Evolutionary conservation across 2,797 vertebrate genomes (phyloP).

Genomic region (Botia almorhae): DNA sequence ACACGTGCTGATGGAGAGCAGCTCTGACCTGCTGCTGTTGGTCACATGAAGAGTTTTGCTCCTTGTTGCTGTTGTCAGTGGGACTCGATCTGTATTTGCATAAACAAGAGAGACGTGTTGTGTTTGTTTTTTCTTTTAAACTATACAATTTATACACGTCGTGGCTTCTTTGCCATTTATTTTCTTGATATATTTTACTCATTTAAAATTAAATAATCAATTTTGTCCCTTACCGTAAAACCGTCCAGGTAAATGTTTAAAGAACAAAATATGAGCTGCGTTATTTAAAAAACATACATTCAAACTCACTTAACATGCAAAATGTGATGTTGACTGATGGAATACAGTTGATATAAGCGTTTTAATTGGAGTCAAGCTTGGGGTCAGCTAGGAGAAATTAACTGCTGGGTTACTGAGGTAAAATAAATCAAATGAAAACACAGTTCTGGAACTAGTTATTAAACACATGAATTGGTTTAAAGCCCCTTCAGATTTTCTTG

Average conservation of each 20-base stretch:
- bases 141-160: too few relatives aligned
- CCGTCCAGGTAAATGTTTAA: neutral
- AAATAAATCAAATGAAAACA: neutral
- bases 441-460: neutral
- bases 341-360: neutral
- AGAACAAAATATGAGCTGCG: neutral
- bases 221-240: too few relatives aligned
- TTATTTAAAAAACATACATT: neutral
- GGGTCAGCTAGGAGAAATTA: neutral
- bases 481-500: neutral
- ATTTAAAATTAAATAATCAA: neutral
- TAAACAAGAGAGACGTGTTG: neutral
- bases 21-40: constrained; percentile 38
- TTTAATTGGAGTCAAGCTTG: neutral
- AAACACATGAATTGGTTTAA: neutral
- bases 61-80: neutral
- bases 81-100: constrained; percentile 20
- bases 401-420: neutral
- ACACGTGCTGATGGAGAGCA: neutral
- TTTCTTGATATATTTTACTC: too few relatives aligned
- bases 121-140: neutral
- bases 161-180: too few relatives aligned
- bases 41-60: constrained; percentile 6
- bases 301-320: neutral
- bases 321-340: neutral